Conservation (phyloP, 2,797 vertebrate genomes). For the Sylvilagus floridanus region DNA sequence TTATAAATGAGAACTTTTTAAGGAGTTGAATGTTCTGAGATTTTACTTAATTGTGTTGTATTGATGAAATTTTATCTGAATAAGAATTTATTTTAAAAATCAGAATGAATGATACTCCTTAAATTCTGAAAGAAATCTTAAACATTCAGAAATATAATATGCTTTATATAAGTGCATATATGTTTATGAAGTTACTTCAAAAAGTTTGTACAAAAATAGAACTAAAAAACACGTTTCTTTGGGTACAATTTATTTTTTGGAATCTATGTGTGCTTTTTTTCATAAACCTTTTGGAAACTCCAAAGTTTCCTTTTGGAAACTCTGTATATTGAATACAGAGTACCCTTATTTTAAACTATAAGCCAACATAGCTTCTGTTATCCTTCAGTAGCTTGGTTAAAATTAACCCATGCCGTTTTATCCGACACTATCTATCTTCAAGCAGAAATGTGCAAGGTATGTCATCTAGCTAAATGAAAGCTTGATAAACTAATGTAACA, state of each 20-base stretch:
- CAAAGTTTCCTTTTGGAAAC: too few species aligned
- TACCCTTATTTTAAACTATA: slow-evolving; percentile 57
- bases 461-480: slow-evolving; percentile 79
- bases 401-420: slow-evolving; percentile 34
- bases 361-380: slow-evolving; percentile 12
- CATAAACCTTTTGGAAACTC: too few species aligned
- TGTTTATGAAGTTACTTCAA: too few species aligned
- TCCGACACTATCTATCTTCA: slow-evolving; percentile 58
- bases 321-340: neutral
- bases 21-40: slow-evolving; percentile 25
- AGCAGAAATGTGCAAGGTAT: slow-evolving; percentile 69
- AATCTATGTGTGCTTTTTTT: too few species aligned
- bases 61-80: slow-evolving; percentile 33
- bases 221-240: too few species aligned
- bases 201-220: too few species aligned
- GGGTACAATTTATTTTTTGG: too few species aligned
- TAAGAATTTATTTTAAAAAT: slow-evolving; percentile 3
- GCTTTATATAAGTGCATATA: too few species aligned
- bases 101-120: too few species aligned
- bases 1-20: neutral
- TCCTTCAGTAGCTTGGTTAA: neutral
- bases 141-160: neutral
- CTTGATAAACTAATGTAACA: slow-evolving; percentile 83
- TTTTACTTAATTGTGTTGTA: slow-evolving; percentile 38
- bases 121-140: slow-evolving; percentile 14